Evolutionary conservation across 2,797 vertebrate species (phyloP), one percentile per base, ranked within the genome.

Genomic region (Glossophaga mutica): DNA sequence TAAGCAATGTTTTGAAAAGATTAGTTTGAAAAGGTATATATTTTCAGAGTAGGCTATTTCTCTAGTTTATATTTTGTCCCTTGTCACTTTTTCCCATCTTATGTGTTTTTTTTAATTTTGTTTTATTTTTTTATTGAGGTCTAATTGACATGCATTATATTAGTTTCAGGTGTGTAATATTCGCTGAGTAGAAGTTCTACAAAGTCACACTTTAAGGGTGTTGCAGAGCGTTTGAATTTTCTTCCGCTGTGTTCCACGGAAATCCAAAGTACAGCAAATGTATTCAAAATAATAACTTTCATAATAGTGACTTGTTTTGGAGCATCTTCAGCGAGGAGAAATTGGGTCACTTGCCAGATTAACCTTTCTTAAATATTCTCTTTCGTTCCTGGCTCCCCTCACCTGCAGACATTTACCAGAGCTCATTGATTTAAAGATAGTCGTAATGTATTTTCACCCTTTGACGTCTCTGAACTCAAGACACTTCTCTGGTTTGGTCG

Each of bases 221-320:
- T 62, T 92, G 24, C 15, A 55, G 34, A 67, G 95, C 55, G 79
- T 90, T 87, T 87, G 68, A 83, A 57, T 87, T 93, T 91, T 70
- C 37, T 9, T 93, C 37, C 91, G 11, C 84, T 79, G 7, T 95
- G 19, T 91, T 84, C 42, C 15, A 85, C n/a, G 65, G 78, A 92
- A 93, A 84, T 70, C 48, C 59, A 55, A 70, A 87, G 12, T 79
- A 3, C 86, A 94, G 76, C 37, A 92, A 65, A 94, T 59, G 39
- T 65, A 44, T 65, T 84, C 87, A 39, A 32, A 78, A 55, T 81
- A 76, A 9, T 90, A 92, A 37, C 74, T 21, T 85, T 78, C 68
- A 82, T 7, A n/a, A 22, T 76, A 79, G n/a, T 55, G 11, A 76
- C 37, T 65, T 88, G 26, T 91, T 96, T 93, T 85, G n/a, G 86